Conservation (phyloP, 1,140 invertebrate genomes). For the Andricus grossulariae region DNA sequence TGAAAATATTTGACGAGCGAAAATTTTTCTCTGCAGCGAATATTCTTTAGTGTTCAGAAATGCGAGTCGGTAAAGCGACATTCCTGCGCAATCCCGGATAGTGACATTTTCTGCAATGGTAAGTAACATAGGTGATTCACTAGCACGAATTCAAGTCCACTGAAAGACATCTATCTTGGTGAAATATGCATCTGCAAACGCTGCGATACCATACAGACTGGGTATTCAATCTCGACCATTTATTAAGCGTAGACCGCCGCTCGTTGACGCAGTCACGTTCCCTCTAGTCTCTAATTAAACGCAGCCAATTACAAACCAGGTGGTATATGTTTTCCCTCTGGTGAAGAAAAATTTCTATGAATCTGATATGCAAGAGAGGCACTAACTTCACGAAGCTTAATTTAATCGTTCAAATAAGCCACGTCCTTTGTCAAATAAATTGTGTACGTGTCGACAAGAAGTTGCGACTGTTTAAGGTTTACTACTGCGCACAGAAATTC, state of each 20-base stretch:
- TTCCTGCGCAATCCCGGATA: neutral
- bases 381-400: slow-evolving; percentile 1
- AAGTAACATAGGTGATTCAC: slow-evolving; percentile 17
- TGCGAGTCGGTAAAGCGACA: neutral
- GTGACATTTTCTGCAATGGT: slow-evolving; percentile 19
- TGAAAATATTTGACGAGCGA: neutral
- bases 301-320: slow-evolving; percentile 11
- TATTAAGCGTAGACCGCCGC: neutral
- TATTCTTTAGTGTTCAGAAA: slow-evolving; percentile 10
- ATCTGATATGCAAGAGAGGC: slow-evolving; percentile 5
- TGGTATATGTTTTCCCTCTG: neutral
- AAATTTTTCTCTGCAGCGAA: neutral
- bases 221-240: slow-evolving; percentile 27
- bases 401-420: slow-evolving; percentile 23
- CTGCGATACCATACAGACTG: slow-evolving; percentile 19
- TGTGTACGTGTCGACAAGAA: neutral
- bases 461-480: neutral
- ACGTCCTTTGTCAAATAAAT: neutral
- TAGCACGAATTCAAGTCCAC: slow-evolving; percentile 8
- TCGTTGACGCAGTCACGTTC: slow-evolving; percentile 19
- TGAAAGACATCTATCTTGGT: slow-evolving; percentile 25
- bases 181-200: slow-evolving; percentile 30
- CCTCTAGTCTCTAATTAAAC: slow-evolving; percentile 19
- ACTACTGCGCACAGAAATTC: neutral
- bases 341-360: neutral